Conservation (phyloP, 2,113 vertebrate species). For the Pica pica region DNA sequence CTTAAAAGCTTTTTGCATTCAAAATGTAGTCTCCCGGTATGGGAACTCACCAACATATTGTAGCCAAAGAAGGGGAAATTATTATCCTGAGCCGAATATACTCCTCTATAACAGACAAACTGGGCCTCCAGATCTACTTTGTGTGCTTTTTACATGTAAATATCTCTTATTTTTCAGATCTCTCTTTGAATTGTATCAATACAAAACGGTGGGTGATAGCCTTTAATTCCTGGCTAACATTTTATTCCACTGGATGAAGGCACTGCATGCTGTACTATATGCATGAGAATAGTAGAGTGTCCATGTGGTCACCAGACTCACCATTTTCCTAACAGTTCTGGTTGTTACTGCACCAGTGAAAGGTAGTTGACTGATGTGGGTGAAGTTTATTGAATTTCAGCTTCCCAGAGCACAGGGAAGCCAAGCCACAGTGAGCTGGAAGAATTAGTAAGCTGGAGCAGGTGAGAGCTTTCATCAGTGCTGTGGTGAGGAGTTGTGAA, state of each 20-base stretch:
- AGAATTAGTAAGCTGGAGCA: not conserved
- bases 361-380: not conserved
- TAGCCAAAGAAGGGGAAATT: not conserved
- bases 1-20: not conserved
- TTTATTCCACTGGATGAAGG: not conserved
- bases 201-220: not conserved
- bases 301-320: not conserved
- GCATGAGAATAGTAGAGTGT: not conserved
- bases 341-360: not conserved
- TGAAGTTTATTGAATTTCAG: not conserved
- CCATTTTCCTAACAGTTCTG: not conserved
- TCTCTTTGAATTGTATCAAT: not conserved
- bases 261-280: not conserved
- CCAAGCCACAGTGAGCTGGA: not conserved
- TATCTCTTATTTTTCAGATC: not conserved
- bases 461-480: not conserved
- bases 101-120: not conserved
- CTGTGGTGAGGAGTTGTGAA: not conserved
- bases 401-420: not conserved
- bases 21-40: not conserved
- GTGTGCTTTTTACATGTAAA: not conserved
- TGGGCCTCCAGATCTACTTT: not conserved
- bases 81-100: not conserved
- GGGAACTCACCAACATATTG: not conserved
- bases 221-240: not conserved